These are phyloP conservation scores for Zoroaster sp. DNA, from an alignment of 53 echinoderm and acorn worm genomes.

Conservation along the genomic window DNA sequence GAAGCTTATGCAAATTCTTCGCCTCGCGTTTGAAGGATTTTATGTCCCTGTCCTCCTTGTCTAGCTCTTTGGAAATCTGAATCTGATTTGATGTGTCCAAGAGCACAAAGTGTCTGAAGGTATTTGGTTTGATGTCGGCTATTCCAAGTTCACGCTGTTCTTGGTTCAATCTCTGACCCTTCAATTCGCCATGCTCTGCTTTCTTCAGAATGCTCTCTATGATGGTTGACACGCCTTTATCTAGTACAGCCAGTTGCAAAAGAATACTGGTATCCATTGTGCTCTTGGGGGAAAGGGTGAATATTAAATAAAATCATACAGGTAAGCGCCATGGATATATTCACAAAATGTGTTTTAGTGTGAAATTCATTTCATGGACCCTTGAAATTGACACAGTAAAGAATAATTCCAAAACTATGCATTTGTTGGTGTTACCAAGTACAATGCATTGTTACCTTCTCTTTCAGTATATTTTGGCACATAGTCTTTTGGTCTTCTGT, in stretches of 20 bases:
- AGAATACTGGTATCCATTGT: not conserved
- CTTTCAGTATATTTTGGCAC: not conserved
- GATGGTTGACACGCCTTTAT: not conserved
- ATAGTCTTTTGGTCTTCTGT: not conserved
- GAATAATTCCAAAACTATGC: too few species aligned
- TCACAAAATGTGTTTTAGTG: too few species aligned
- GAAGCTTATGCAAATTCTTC: not conserved
- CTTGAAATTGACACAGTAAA: too few species aligned
- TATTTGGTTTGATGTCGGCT: not conserved
- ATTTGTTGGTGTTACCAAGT: too few species aligned
- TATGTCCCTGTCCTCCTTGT: not conserved
- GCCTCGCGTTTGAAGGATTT: not conserved
- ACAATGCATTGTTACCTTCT: slow-evolving; percentile 5
- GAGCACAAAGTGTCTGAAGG: slow-evolving; percentile 5
- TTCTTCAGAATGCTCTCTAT: not conserved
- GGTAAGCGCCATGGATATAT: too few species aligned
- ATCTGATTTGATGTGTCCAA: not conserved
- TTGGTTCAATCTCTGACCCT: not conserved
- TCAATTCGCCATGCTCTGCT: not conserved
- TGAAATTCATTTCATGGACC: too few species aligned
- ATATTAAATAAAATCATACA: too few species aligned
- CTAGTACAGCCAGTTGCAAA: not conserved
- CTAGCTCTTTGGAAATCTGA: not conserved
- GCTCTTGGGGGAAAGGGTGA: not conserved
- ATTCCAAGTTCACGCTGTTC: not conserved